Percentiles rank a stretch among this genome's conserved stretches.
These are phyloP conservation scores for Chionis minor DNA, from an alignment of 2,113 vertebrate genomes.

Conservation along the genomic window DNA sequence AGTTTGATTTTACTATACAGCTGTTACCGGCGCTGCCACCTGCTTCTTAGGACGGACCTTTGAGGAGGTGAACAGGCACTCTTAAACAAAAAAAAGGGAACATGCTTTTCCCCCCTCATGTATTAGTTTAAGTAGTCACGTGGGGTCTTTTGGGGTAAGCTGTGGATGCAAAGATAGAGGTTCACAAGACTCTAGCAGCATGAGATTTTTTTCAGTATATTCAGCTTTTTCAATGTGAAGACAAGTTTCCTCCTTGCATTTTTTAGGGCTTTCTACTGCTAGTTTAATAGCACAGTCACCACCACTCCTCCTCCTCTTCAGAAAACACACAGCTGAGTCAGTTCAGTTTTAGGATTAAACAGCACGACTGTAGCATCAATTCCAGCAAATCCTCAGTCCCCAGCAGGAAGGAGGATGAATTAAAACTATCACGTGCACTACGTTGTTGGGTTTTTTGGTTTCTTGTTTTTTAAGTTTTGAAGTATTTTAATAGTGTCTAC, in stretches of 20 bases:
- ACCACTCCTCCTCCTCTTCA: neutral
- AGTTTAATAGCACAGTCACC: neutral
- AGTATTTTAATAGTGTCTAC: neutral
- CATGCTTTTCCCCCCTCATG: neutral
- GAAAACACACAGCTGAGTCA: neutral
- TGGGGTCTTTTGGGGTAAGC: neutral
- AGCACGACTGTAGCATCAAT: neutral
- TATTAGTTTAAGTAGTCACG: neutral
- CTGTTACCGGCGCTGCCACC: neutral
- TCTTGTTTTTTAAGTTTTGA: neutral
- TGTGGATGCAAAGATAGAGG: neutral
- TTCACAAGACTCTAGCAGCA: constrained; percentile 17
- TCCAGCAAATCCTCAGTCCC: neutral
- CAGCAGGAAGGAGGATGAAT: neutral
- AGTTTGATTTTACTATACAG: neutral
- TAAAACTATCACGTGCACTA: neutral
- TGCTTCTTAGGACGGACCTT: neutral
- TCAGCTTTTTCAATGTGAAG: neutral
- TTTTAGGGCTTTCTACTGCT: neutral
- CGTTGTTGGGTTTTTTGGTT: neutral
- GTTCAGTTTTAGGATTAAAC: neutral
- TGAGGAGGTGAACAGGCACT: neutral
- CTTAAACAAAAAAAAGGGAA: neutral
- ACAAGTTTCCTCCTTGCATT: neutral
- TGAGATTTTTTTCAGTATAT: neutral